phyloP scores from a whole-genome alignment of 2,888 invertebrate species.

The Lycophotia porphyrea region DNA sequence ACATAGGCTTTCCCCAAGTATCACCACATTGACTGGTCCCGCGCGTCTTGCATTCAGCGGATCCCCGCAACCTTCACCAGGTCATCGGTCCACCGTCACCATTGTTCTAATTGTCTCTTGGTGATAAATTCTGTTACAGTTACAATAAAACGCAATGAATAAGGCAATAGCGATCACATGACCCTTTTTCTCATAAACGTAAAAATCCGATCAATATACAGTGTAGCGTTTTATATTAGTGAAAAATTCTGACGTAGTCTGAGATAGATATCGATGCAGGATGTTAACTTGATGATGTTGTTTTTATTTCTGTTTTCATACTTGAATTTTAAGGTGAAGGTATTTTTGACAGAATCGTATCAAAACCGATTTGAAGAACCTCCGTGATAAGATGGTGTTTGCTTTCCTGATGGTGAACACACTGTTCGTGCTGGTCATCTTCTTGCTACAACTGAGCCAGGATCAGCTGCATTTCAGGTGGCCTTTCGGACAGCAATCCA shows the following conservation, averaged over 20 bases:
- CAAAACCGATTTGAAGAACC: slow-evolving; percentile 96
- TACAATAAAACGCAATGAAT: not conserved
- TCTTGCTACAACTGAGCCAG: slow-evolving; percentile 99
- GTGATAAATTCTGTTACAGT: not conserved
- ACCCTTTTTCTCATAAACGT: no score
- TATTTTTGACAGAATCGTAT: slow-evolving; percentile 97
- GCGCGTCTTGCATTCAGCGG: no score
- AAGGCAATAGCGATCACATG: no score
- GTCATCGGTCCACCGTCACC: no score
- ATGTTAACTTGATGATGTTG: not conserved
- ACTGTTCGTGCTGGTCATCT: slow-evolving; percentile 98
- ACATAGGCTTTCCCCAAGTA: no score
- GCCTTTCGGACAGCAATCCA: slow-evolving; percentile 97
- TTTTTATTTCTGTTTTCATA: not conserved
- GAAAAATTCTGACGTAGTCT: not conserved
- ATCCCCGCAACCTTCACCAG: no score
- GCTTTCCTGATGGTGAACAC: slow-evolving; percentile 99
- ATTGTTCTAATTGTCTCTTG: not conserved
- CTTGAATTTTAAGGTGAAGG: no score
- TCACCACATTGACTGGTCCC: no score
- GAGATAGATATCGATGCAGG: not conserved
- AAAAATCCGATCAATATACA: not conserved
- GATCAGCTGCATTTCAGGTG: slow-evolving; percentile 97
- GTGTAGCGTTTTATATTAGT: no score
- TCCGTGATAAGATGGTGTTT: slow-evolving; percentile 98